A percentile compares a stretch with the other conserved stretches of the same genome.
These are phyloP conservation scores for Muntiacus reevesi DNA, from an alignment of 2,113 vertebrate species.

Conservation along the genomic window DNA sequence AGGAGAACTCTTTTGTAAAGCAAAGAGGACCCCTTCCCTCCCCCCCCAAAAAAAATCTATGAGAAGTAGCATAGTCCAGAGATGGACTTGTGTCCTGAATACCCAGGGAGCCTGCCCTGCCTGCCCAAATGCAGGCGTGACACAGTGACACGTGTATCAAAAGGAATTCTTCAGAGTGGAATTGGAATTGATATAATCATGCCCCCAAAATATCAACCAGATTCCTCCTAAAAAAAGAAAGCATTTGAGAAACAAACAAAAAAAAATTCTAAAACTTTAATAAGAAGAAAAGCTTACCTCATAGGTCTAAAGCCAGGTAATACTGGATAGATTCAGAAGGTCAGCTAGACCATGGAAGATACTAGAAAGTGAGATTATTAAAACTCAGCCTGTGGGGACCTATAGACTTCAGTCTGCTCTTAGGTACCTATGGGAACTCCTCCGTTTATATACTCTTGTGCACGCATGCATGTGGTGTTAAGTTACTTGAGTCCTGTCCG, in stretches of 20 bases:
- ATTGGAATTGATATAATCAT: background rate
- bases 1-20: background rate
- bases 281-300: background rate
- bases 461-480: background rate
- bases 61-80: background rate
- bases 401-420: background rate
- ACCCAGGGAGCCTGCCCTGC: background rate
- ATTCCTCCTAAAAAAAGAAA: background rate
- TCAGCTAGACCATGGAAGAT: background rate
- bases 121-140: background rate
- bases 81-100: background rate
- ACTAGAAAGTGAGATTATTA: background rate
- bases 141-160: background rate
- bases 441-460: background rate
- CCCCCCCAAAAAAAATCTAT: background rate
- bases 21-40: background rate
- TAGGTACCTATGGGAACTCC: background rate
- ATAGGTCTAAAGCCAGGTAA: background rate
- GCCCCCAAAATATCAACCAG: background rate
- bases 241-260: constrained; percentile 19
- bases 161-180: background rate
- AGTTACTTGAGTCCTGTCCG: background rate
- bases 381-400: background rate
- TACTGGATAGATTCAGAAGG: background rate
- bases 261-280: constrained; percentile 1